Evolutionary conservation across 2,888 invertebrate species (phyloP), one percentile per base, ranked within the genome.

Genomic region (Acrocyrtus sp.): DNA sequence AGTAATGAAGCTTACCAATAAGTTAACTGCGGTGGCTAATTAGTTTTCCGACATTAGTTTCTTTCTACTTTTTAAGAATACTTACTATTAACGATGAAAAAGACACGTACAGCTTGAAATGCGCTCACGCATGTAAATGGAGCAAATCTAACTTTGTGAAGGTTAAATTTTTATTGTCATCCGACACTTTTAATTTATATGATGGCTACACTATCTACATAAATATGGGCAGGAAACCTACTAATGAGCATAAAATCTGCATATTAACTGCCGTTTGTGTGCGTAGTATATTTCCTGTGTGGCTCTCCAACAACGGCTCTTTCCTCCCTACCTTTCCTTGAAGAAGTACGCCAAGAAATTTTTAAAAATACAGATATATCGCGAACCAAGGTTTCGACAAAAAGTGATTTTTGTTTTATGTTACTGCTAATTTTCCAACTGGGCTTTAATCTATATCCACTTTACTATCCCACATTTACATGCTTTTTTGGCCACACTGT

Each of bases 111-210:
- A n/a, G n/a, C n/a, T n/a, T n/a, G n/a, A n/a, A n/a, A n/a, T n/a
- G n/a, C n/a, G n/a, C n/a, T n/a, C n/a, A n/a, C n/a, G n/a, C n/a
- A n/a, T n/a, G n/a, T n/a, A n/a, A n/a, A n/a, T n/a, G n/a, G n/a
- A n/a, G n/a, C n/a, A n/a, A n/a, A n/a, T n/a, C n/a, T n/a, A n/a
- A 61, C 43, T 24, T 57, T 24, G 53, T 67, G 57, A 67, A 67
- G 66, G 66, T 66, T 66, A 50, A 39, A 43, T 67, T 10, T 56
- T 65, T 67, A 67, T 67, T 67, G 66, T 67, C 66, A 67, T 67
- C 26, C 24, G 39, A 41, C 45, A 45, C 41, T 29, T 22, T 26
- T 1, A 34, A 15, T 10, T 41, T 27, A 45, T 24, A 27, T n/a
- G 27, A 39, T 39, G 56, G 22, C n/a, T n/a, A n/a, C n/a, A n/a